A percentile compares a stretch with the other conserved stretches of the same genome.
phyloP scores from a whole-genome alignment of 2,113 vertebrate genomes.

The Nematolebias whitei region DNA sequence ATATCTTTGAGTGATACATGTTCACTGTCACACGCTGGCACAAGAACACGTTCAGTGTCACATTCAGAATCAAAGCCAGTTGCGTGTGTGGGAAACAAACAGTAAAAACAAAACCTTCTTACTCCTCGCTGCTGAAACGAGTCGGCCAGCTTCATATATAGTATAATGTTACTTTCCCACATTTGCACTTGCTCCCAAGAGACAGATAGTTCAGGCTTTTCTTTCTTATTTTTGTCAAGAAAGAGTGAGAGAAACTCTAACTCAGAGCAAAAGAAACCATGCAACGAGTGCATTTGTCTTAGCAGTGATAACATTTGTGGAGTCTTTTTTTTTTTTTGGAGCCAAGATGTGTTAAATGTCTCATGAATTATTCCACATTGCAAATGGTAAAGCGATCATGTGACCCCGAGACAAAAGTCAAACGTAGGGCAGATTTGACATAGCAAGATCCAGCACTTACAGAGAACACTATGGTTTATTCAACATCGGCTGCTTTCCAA shows the following conservation, averaged over 20 bases:
- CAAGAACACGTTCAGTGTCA: background rate
- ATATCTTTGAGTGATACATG: slow-evolving; percentile 33
- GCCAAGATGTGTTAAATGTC: slow-evolving; percentile 5
- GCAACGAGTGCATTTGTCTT: too few relatives aligned
- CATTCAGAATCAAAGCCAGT: slow-evolving; percentile 17
- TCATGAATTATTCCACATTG: slow-evolving; percentile 6
- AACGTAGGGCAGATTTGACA: background rate
- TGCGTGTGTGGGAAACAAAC: slow-evolving; percentile 58
- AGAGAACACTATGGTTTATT: background rate
- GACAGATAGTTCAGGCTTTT: slow-evolving; percentile 43
- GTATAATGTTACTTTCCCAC: slow-evolving; percentile 51
- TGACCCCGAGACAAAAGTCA: background rate
- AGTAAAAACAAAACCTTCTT: slow-evolving; percentile 30
- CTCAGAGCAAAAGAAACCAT: slow-evolving; percentile 11
- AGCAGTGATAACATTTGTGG: slow-evolving; percentile 1
- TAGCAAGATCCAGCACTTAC: background rate
- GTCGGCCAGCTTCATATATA: slow-evolving; percentile 63
- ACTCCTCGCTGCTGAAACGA: slow-evolving; percentile 44
- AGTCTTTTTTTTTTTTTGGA: slow-evolving; percentile 19
- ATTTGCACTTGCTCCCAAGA: slow-evolving; percentile 62
- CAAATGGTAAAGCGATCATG: slow-evolving; percentile 28
- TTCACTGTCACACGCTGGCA: slow-evolving; percentile 7
- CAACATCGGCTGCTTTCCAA: slow-evolving; percentile 23
- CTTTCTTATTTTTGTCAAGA: slow-evolving; percentile 8
- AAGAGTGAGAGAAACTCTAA: slow-evolving; percentile 35